Evolutionary conservation across 2,113 vertebrate species (phyloP).

Genomic region (Podarcis raffonei): DNA sequence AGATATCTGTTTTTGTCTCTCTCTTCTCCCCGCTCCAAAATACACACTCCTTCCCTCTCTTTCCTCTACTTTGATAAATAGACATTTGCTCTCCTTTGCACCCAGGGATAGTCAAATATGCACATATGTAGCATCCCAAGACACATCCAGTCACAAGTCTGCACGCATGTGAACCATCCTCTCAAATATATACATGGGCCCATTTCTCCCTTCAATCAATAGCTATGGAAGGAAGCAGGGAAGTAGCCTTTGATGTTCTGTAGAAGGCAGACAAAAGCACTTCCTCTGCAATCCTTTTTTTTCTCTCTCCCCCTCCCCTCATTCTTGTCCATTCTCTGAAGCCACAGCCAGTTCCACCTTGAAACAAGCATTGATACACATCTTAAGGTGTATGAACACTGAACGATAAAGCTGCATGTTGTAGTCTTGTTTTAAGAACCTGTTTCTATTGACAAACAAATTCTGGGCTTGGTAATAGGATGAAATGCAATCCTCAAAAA

Average conservation of each 20-base stretch:
- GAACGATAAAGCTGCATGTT: background rate
- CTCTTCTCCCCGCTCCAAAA: too few relatives aligned
- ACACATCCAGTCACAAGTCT: background rate
- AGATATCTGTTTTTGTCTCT: too few relatives aligned
- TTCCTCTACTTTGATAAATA: background rate
- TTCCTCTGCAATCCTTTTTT: background rate
- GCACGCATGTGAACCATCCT: background rate
- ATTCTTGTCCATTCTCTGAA: background rate
- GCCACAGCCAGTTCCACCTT: background rate
- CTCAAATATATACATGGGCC: background rate
- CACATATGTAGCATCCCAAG: background rate
- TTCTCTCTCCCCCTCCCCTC: background rate
- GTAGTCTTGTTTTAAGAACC: conserved; percentile 21
- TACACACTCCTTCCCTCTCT: background rate
- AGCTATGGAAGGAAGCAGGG: background rate
- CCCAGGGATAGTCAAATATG: background rate
- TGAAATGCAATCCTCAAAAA: conserved; percentile 16
- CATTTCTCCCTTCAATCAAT: background rate
- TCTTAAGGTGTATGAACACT: accelerated
- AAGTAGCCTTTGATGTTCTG: background rate
- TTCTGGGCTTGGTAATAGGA: conserved; percentile 28
- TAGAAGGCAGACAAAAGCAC: background rate
- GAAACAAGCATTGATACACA: background rate
- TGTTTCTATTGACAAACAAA: conserved; percentile 14
- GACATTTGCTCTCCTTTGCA: background rate